A percentile compares a stretch with the other conserved stretches of the same genome.
phyloP scores from a whole-genome alignment of 2,797 vertebrate species.

The Melanotaenia maccullochi region DNA sequence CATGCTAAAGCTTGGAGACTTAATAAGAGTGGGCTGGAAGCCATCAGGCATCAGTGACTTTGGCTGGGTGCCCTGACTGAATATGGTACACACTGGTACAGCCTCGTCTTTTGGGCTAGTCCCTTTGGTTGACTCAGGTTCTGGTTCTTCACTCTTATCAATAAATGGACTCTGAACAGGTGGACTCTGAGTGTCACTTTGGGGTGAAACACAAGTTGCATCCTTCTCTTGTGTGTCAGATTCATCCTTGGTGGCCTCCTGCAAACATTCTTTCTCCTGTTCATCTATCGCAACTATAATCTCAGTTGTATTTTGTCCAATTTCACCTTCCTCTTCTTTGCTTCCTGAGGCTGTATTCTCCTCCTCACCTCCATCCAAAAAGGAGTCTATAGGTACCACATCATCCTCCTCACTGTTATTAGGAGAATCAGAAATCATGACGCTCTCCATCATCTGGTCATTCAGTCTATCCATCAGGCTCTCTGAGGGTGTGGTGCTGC shows the following conservation, averaged over 20 bases:
- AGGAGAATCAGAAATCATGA: conserved; percentile 96
- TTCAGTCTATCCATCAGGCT: conserved; percentile 90
- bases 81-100: conserved; percentile 95
- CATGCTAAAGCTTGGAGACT: conserved; percentile 93
- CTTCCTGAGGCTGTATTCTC: background rate
- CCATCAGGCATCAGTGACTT: conserved; percentile 87
- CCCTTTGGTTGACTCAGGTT: conserved; percentile 29
- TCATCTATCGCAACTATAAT: conserved; percentile 71
- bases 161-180: conserved; percentile 32
- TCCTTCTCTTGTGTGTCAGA: conserved; percentile 24
- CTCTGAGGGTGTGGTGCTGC: conserved; percentile 81
- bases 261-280: conserved; percentile 54
- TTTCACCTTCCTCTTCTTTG: conserved; percentile 34
- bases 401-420: conserved; percentile 96
- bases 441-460: conserved; percentile 98
- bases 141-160: conserved; percentile 40
- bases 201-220: conserved; percentile 15
- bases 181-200: conserved; percentile 37
- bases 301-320: conserved; percentile 68
- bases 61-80: conserved; percentile 85
- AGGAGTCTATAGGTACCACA: conserved; percentile 86
- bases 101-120: conserved; percentile 71
- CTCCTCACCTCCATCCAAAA: conserved; percentile 76
- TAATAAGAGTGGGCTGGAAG: conserved; percentile 96
- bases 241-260: conserved; percentile 55